Base-by-base conservation (phyloP, 2,113 vertebrate genomes). In the Echinops telfairi region DNA sequence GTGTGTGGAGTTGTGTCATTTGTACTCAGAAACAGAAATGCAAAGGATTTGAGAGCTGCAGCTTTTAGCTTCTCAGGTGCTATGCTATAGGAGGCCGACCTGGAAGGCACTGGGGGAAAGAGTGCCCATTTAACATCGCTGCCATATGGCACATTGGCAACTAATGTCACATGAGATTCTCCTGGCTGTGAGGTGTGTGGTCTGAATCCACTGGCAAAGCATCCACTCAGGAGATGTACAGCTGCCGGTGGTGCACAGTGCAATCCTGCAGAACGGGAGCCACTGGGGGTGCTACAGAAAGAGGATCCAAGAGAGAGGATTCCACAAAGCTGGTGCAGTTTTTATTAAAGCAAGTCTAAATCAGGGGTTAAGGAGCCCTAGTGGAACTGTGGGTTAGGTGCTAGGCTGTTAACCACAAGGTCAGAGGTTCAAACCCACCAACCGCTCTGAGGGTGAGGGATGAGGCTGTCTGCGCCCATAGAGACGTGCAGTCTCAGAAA, bases 251-350 rank as follows among this genome's bases (percentile, higher is more conserved):
- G 31, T 29, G 17, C 82, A 70, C n/a, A 17, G 15, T 31, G 68
- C 40, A 33, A 14, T 19, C 76, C 19, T 79, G 7, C 40, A 15
- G 47, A 88, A 58, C 33, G 31, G 15, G 6, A 23, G 53, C 40
- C 71, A 79, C 2, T 66, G 71, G 40, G 84, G 75, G 47, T 91
- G 83, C 70, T 87, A 57, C 23, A 90, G 83, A 83, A 90, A 47
- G 78, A 84, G 33, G 33, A 79, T 29, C 40, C 22, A 16, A 66
- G 64, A 23, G 33, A 83, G 22, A 83, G 60, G 73, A 88, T 40
- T 40, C 40, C 87, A 77, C 17, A 38, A 43, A 40, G 64, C 29
- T 66, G 80, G 38, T 68, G 23, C 12, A 64, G 9, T 70, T 53
- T 79, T 38, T 82, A 90, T 73, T 43, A 23, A 38, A 86, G 85